A percentile compares a stretch with the other conserved stretches of the same genome.
Evolutionary conservation across 2,113 vertebrate species (phyloP).

Genomic region (Bambusicola thoracicus): DNA sequence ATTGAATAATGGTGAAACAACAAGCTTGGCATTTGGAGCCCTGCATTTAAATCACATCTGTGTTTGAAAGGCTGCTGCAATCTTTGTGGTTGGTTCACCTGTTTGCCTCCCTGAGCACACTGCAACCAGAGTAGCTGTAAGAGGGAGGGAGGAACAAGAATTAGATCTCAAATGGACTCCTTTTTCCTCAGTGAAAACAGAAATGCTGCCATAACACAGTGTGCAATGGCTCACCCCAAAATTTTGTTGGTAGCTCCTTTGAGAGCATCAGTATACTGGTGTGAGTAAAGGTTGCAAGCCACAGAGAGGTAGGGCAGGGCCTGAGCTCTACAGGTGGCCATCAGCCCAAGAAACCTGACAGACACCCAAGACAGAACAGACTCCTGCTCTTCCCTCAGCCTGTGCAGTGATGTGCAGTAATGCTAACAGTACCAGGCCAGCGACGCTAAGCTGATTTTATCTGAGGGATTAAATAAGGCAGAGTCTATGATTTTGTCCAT

Average conservation of each 20-base stretch:
- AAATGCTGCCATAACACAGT: fast-evolving
- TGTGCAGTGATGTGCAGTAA: fast-evolving
- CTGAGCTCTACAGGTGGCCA: fast-evolving
- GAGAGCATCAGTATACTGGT: fast-evolving
- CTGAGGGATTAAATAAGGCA: background rate
- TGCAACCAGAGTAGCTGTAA: background rate
- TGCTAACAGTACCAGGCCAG: no score
- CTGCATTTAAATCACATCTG: background rate
- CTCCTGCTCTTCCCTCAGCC: background rate
- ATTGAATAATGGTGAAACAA: conserved; percentile 3
- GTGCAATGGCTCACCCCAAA: fast-evolving
- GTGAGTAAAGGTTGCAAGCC: background rate
- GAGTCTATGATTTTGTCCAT: background rate
- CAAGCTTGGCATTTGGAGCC: conserved; percentile 3
- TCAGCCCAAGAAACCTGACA: background rate
- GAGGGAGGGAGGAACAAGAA: background rate
- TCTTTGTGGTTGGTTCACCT: background rate
- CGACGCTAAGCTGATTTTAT: background rate
- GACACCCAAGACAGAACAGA: fast-evolving
- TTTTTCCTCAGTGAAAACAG: background rate
- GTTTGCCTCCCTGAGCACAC: background rate
- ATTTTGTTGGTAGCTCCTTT: background rate
- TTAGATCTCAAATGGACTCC: background rate
- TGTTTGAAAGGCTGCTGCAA: background rate
- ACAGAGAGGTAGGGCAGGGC: background rate